A percentile compares a stretch with the other conserved stretches of the same genome.
Conservation (phyloP, 2,797 vertebrate genomes). For the Sebastes trivittatus region DNA sequence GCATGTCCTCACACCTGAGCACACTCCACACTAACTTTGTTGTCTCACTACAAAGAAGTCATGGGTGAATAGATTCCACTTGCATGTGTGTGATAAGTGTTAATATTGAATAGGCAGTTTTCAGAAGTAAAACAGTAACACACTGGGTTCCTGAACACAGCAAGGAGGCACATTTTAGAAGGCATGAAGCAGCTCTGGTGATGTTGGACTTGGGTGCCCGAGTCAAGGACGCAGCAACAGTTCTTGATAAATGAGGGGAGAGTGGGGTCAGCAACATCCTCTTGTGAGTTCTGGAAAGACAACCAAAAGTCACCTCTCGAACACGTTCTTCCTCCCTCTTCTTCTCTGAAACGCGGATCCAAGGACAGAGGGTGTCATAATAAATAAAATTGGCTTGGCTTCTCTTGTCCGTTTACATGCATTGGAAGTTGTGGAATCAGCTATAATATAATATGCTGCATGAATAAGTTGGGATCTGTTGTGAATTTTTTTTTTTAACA, state of each 20-base stretch:
- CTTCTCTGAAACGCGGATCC: rapidly evolving
- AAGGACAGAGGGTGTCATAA: background rate
- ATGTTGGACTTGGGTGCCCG: background rate
- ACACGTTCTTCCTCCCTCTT: background rate
- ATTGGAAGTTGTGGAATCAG: background rate
- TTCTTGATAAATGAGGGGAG: background rate
- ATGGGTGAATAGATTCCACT: background rate
- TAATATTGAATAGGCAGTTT: background rate
- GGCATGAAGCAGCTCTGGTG: background rate
- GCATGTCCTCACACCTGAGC: background rate
- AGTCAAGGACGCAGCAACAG: background rate
- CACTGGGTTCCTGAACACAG: background rate
- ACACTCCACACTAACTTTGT: background rate
- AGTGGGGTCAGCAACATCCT: background rate
- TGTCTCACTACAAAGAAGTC: background rate
- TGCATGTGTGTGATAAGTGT: background rate
- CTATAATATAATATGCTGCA: background rate
- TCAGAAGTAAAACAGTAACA: background rate
- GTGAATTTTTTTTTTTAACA: background rate
- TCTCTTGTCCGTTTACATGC: background rate
- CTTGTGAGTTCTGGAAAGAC: background rate
- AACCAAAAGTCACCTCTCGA: background rate
- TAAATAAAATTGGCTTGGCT: background rate
- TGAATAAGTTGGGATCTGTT: background rate
- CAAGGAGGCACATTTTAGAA: background rate